Percentiles rank a stretch among this genome's conserved stretches.
Evolutionary conservation across 2,888 invertebrate species (phyloP).

Genomic region (Auanema freiburgensis): DNA sequence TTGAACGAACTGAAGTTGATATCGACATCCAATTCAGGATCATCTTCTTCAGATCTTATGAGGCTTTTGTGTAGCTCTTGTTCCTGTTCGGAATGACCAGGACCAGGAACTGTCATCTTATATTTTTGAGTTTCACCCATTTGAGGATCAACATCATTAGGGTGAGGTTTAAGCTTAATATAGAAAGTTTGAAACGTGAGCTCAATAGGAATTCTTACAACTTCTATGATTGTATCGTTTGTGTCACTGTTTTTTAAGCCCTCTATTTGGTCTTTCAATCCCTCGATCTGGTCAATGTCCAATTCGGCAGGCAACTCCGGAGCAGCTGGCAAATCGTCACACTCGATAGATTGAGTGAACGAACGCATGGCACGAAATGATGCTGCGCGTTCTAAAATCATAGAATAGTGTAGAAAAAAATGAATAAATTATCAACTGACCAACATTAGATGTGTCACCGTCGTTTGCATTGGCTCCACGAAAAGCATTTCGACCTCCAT

Average conservation of each 20-base stretch:
- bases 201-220: conserved; percentile 16
- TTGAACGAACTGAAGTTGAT: not conserved
- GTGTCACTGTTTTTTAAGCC: conserved; percentile 45
- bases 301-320: conserved; percentile 51
- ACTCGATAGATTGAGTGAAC: conserved; percentile 62
- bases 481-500: conserved; percentile 48
- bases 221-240: conserved; percentile 62
- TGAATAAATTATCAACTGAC: conserved; percentile 14
- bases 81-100: conserved; percentile 58
- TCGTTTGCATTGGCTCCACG: conserved; percentile 25
- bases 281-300: conserved; percentile 49
- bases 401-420: conserved; percentile 1
- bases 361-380: conserved; percentile 57
- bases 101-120: conserved; percentile 59
- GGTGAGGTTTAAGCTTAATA: conserved; percentile 1
- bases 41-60: conserved; percentile 44
- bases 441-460: conserved; percentile 28
- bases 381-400: conserved; percentile 30
- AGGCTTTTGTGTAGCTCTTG: conserved; percentile 59
- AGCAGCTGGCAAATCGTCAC: conserved; percentile 36
- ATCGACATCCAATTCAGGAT: conserved; percentile 31
- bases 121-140: conserved; percentile 63
- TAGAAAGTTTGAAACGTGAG: not conserved
- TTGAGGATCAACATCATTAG: conserved; percentile 37
- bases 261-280: conserved; percentile 2